These are phyloP conservation scores for Grammomys surdaster DNA, from an alignment of 2,113 vertebrate species.

Conservation along the genomic window DNA sequence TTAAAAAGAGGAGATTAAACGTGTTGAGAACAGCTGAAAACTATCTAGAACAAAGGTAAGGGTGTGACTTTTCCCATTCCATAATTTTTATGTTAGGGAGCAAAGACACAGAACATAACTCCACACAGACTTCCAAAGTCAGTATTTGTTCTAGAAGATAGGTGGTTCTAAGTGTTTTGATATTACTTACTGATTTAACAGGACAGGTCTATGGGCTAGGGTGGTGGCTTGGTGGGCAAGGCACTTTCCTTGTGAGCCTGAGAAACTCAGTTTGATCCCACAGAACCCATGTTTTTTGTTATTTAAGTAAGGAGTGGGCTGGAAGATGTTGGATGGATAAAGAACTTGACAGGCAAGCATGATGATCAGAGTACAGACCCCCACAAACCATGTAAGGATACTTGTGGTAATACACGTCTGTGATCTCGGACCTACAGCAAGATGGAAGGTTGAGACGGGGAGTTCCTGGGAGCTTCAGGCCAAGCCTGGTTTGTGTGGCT, in stretches of 20 bases:
- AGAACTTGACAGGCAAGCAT: not conserved
- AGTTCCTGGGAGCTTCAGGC: not conserved
- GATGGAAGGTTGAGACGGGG: not conserved
- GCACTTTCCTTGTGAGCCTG: not conserved
- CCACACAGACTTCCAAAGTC: not conserved
- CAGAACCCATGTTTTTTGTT: not conserved
- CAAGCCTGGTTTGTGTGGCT: no score
- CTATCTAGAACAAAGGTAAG: not conserved
- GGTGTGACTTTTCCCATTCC: not conserved
- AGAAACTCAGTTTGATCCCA: not conserved
- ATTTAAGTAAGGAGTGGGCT: not conserved
- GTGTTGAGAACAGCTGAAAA: not conserved
- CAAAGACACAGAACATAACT: not conserved
- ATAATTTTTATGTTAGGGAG: not conserved
- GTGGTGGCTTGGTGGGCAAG: not conserved
- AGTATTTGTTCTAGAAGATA: constrained; percentile 7
- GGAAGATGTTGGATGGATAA: not conserved
- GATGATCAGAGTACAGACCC: not conserved
- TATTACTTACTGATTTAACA: not conserved
- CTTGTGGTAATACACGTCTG: not conserved
- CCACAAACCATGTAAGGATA: not conserved
- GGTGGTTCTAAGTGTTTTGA: not conserved
- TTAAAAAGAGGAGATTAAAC: not conserved
- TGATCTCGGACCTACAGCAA: not conserved
- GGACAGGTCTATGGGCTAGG: not conserved